Conservation (phyloP, 2,888 invertebrate genomes). For the Teinopalpus imperialis region DNA sequence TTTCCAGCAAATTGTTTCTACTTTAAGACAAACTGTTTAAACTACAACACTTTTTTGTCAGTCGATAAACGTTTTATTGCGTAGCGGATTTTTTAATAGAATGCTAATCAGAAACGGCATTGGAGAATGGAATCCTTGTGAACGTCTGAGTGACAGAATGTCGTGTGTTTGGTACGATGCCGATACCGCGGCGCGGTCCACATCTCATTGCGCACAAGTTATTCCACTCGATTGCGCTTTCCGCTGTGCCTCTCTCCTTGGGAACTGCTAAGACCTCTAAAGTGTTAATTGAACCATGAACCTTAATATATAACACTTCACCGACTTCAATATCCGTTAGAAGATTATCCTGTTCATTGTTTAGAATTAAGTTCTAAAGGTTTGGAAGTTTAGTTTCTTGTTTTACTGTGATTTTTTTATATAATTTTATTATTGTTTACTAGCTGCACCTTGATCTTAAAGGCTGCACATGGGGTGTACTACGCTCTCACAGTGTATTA, state of each 20-base stretch:
- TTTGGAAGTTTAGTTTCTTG: too few relatives aligned
- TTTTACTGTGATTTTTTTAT: too few relatives aligned
- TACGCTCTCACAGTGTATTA: too few relatives aligned
- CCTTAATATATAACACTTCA: slow-evolving; percentile 47
- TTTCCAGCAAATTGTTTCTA: too few relatives aligned
- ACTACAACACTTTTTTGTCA: too few relatives aligned
- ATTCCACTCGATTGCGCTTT: slow-evolving; percentile 48
- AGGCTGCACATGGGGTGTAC: too few relatives aligned
- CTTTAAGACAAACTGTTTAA: too few relatives aligned
- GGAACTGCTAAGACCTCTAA: slow-evolving; percentile 32
- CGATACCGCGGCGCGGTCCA: slow-evolving; percentile 31
- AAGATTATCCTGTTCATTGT: slow-evolving; percentile 17
- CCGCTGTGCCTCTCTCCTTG: slow-evolving; percentile 36
- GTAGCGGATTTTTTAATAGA: slow-evolving; percentile 1
- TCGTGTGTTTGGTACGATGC: slow-evolving; percentile 23
- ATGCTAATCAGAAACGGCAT: slow-evolving; percentile 13
- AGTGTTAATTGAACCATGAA: slow-evolving; percentile 45
- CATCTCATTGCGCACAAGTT: slow-evolving; percentile 40
- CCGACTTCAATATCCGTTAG: slow-evolving; percentile 31
- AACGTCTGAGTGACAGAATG: slow-evolving; percentile 6
- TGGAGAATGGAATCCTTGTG: slow-evolving; percentile 19
- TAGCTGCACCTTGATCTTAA: too few relatives aligned
- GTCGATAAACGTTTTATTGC: not conserved
- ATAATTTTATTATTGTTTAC: too few relatives aligned
- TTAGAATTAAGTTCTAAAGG: not conserved